Base-by-base conservation (phyloP, 2,888 invertebrate genomes). In the Lycophotia porphyrea region DNA sequence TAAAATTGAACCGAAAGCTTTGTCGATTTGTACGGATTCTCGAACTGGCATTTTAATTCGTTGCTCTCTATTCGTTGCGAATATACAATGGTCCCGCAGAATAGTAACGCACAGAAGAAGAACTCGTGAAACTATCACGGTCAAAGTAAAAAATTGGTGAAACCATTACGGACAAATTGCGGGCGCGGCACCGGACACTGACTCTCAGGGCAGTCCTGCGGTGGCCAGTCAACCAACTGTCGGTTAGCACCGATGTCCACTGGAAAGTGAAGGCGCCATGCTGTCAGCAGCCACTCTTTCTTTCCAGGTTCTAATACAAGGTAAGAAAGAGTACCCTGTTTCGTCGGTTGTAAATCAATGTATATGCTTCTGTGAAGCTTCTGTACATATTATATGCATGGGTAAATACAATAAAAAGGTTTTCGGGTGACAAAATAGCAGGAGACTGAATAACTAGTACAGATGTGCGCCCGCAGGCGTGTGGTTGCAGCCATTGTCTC, bases 1-100 rank as follows among this genome's bases (percentile, higher is more conserved):
- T 88, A 87, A 86, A 88, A 86, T 86, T 75, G 76, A 71, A 88
- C 78, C 34, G 8, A 70, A 83, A 77, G 83, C 87, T 87, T 88
- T 88, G 85, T 76, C 87, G 80, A 85, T 87, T 84, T 87, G 87
- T 84, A 71, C 85, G 81, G 83, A 79, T 88, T 83, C 78, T 67
- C 66, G 76, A 69, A 79, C 79, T 34, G 80, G 77, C 74, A 83
- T 85, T 87, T 87, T 87, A 87, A 87, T 88, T 88, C 82, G 78
- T 76, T 64, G 85, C 61, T 68, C n/a, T n/a, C n/a, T n/a, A n/a
- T n/a, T n/a, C n/a, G n/a, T n/a, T n/a, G n/a, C 76, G 78, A 76
- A 77, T 78, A 76, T 72, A 84, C 84, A 84, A 82, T 81, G 64
- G 71, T 39, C 47, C 39, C 77, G 44, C 31, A 15, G 9, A 39